phyloP scores from a whole-genome alignment of 1,140 invertebrate genomes.

The Geopemphigus sp. region DNA sequence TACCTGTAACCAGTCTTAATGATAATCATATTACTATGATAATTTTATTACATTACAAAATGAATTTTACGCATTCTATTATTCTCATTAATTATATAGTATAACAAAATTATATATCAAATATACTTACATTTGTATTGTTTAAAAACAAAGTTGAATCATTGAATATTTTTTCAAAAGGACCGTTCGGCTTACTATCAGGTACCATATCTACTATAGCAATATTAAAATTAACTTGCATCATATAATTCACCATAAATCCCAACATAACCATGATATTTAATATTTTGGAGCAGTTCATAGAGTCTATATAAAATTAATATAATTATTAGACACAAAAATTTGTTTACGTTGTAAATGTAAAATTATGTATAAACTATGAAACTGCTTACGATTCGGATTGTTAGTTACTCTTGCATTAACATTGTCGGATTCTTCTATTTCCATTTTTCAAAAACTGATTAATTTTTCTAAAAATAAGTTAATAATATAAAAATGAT shows the following conservation, averaged over 20 bases:
- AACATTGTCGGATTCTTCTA: not conserved
- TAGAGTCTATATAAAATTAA: constrained; percentile 59
- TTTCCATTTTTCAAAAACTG: constrained; percentile 1
- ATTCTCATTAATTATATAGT: too few relatives aligned
- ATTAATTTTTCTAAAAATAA: not conserved
- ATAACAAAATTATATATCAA: not conserved
- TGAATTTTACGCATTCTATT: too few relatives aligned
- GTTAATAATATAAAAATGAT: too few relatives aligned
- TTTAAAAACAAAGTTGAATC: not conserved
- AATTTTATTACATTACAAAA: too few relatives aligned
- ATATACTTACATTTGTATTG: constrained; percentile 29
- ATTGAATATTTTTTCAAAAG: not conserved
- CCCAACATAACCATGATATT: constrained; percentile 81
- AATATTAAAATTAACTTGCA: constrained; percentile 83
- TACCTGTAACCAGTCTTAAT: too few relatives aligned
- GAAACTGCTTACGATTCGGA: constrained; percentile 7
- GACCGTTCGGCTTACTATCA: not conserved
- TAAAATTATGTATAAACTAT: not conserved
- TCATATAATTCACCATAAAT: constrained; percentile 84
- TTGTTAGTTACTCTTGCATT: constrained; percentile 1
- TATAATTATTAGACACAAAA: not conserved
- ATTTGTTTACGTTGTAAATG: not conserved
- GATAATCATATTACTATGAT: too few relatives aligned
- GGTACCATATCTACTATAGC: constrained; percentile 80
- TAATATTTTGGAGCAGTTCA: constrained; percentile 75